A percentile compares a stretch with the other conserved stretches of the same genome.
These are phyloP conservation scores for Porites lutea DNA, from an alignment of 64 coral and sea anemone species.

Conservation along the genomic window DNA sequence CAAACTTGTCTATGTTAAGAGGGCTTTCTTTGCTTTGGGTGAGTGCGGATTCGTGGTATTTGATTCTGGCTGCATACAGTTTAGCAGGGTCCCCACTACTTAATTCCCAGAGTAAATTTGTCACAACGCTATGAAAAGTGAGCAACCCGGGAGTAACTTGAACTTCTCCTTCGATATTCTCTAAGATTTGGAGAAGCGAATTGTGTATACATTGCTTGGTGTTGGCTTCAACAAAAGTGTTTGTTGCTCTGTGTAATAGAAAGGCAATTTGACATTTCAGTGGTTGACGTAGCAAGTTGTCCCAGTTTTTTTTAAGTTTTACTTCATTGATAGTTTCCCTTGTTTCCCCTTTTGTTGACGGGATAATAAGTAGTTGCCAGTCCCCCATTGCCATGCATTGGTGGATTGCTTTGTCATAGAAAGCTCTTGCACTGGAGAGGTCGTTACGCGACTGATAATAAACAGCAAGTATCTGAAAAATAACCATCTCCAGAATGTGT, in stretches of 20 bases:
- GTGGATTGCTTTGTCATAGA: background rate
- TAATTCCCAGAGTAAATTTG: background rate
- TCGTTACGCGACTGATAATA: background rate
- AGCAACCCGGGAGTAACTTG: background rate
- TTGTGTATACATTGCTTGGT: background rate
- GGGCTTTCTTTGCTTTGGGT: background rate
- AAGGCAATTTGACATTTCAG: background rate
- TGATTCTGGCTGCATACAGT: too few species aligned
- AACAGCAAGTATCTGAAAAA: background rate
- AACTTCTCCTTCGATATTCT: background rate
- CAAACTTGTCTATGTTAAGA: too few species aligned
- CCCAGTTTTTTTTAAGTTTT: too few species aligned
- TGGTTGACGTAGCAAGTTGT: background rate
- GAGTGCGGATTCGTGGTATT: background rate
- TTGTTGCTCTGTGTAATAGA: background rate
- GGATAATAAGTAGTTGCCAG: background rate
- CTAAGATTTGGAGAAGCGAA: background rate
- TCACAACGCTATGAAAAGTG: background rate
- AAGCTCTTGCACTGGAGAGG: background rate
- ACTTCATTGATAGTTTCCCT: background rate
- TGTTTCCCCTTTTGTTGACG: background rate
- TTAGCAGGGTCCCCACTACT: too few species aligned
- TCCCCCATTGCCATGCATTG: background rate
- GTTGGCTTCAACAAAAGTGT: background rate
- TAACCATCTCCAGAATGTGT: background rate